A percentile compares a stretch with the other conserved stretches of the same genome.
Conservation (phyloP, 2,888 invertebrate species). For the Parochlus steinenii region DNA sequence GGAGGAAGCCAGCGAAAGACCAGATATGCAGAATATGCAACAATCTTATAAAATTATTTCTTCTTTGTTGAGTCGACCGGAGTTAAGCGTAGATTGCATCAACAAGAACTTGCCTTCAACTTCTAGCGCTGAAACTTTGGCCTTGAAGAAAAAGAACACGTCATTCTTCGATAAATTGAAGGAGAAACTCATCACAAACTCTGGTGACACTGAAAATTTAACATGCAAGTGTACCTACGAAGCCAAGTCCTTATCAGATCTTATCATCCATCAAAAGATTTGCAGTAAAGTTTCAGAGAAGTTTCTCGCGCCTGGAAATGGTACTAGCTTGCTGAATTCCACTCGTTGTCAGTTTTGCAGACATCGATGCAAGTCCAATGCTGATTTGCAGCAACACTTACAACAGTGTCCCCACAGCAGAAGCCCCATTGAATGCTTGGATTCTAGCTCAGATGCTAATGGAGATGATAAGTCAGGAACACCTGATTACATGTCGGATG, state of each 20-base stretch:
- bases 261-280: conserved; percentile 58
- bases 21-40: conserved; percentile 5
- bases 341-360: conserved; percentile 75
- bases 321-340: conserved; percentile 34
- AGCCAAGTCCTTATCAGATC: conserved; percentile 66
- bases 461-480: conserved; percentile 17
- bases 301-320: conserved; percentile 21
- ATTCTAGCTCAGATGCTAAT: conserved; percentile 20
- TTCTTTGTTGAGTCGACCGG: conserved; percentile 25
- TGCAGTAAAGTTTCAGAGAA: conserved; percentile 38
- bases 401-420: conserved; percentile 47
- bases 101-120: conserved; percentile 1
- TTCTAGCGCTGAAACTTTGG: conserved; percentile 14
- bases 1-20: conserved; percentile 59
- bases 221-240: conserved; percentile 58
- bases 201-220: conserved; percentile 46
- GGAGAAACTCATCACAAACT: conserved; percentile 49
- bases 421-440: conserved; percentile 27
- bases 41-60: conserved; percentile 17
- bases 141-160: conserved; percentile 47
- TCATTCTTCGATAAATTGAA: conserved; percentile 72
- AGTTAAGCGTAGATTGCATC: conserved; percentile 14
- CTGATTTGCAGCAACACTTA: conserved; percentile 59
- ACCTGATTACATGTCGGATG: conserved; percentile 23
- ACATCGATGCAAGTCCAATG: conserved; percentile 70